Evolutionary conservation across 2,888 invertebrate species (phyloP), one percentile per base, ranked within the genome.

Genomic region (Drosophila vallismaia): DNA sequence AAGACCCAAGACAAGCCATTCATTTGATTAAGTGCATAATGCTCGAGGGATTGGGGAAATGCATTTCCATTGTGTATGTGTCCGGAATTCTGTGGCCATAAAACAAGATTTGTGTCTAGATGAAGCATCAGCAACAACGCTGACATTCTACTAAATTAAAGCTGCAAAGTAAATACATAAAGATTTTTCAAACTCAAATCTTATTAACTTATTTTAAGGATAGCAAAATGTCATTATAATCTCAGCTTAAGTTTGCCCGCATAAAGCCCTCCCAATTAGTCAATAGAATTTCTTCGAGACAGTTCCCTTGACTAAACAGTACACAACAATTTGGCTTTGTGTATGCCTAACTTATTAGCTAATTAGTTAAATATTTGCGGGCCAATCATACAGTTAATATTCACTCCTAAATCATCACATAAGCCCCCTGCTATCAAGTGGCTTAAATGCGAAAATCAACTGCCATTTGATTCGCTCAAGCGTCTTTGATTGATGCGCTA

Each of bases 361-460:
- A 80, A 83, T 77, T 77, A 75, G 55, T 46, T 53, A 71, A 83
- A 77, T 77, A 79, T 77, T 81, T 80, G 75, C 44, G 40, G 54
- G 24, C 33, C 59, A 60, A 49, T 68, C 70, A 58, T 50, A 54
- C 53, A 70, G 58, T 69, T 52, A 53, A 69, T 69, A 69, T 57
- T 50, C 68, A 42, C 53, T 42, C 5, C 52, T 48, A 67, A 67
- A 54, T 49, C 56, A 68, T 55, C 49, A 36, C 51, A 51, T 51
- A 46, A 52, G 45, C 38, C 51, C 50, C 51, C 64, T n/a, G 38
- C 31, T 46, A 51, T 50, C 50, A 66, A 40, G 69, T 64, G 63
- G 45, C 60, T 42, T 12, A 10, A 42, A 45, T 33, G 68, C 60
- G 54, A 26, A 51, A 31, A 49, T 50, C 31, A 67, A 45, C 49